Percentiles rank a stretch among this genome's conserved stretches.
phyloP scores from a whole-genome alignment of 92 coral and sea anemone genomes.

The Epizoanthus fatuus region DNA sequence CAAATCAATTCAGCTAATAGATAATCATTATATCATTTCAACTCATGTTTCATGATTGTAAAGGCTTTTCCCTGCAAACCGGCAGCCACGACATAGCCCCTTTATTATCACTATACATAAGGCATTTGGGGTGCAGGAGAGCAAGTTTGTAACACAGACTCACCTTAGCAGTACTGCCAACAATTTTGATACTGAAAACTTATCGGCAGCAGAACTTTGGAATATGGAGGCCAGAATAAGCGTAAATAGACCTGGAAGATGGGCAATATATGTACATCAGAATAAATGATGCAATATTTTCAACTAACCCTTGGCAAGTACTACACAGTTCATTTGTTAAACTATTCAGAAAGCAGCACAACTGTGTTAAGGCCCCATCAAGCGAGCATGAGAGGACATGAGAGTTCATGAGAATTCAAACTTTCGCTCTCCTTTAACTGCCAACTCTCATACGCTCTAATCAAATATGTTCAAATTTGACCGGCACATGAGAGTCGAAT shows the following conservation, averaged over 20 bases:
- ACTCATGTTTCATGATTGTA: no score
- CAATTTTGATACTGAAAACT: slow-evolving; percentile 84
- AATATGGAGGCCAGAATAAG: slow-evolving; percentile 89
- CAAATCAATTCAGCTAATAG: no score
- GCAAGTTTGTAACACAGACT: neutral
- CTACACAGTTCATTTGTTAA: neutral
- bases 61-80: no score
- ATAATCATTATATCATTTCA: no score
- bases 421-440: no score
- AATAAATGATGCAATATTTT: neutral
- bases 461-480: no score
- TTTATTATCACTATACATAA: neutral
- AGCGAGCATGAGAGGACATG: neutral
- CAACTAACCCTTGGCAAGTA: neutral
- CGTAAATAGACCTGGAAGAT: slow-evolving; percentile 85
- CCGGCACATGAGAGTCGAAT: no score
- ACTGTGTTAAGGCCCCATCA: neutral
- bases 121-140: no score
- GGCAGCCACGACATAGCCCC: no score
- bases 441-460: no score
- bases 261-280: neutral
- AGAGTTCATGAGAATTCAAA: no score
- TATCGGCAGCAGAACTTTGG: slow-evolving; percentile 90
- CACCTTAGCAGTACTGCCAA: slow-evolving; percentile 93
- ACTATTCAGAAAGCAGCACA: neutral